Evolutionary conservation across 2,113 vertebrate species (phyloP), one percentile per base, ranked within the genome.

Genomic region (Diphyllodes magnificus): DNA sequence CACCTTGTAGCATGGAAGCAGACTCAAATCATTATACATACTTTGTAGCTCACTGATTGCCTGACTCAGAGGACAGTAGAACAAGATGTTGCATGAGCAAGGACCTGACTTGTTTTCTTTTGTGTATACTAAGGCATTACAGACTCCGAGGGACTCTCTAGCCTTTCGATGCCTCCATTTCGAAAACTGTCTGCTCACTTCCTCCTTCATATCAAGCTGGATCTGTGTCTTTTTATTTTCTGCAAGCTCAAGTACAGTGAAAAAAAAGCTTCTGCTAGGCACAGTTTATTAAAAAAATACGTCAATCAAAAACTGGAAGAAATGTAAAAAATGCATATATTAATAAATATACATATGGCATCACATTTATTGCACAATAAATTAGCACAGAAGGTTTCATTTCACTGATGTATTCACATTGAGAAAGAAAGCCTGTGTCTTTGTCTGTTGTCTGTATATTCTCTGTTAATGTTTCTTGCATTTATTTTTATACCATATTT

Each of bases 401-500:
- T 98, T 98, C 98, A 98, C 98, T 97, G 96, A 96, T 98, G 98
- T 98, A 98, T 97, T 98, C 98, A 98, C 98, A 97, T 94, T 97
- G 97, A 98, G 96, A 98, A 98, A 98, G 97, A 97, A 97, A 97
- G 89, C 95, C 95, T 96, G 88, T 93, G 96, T 98, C 96, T 97
- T 97, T 96, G 98, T 98, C 97, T 97, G 97, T 98, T 98, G 97
- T 98, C 98, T 98, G 98, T 98, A 98, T 92, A 98, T 98, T 98
- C 97, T 98, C 97, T 97, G 98, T 98, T 98, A 98, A 98, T 98
- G 98, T 98, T 98, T 98, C 98, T 98, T 98, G 98, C 98, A 98
- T 99, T 99, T 99, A 99, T 99, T 99, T 99, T 99, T 99, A 99
- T 99, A 99, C 98, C 98, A 99, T 99, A 98, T 99, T 99, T 99